Base-by-base conservation (phyloP, 2,797 vertebrate species). In the Rhynchonycteris naso region DNA sequence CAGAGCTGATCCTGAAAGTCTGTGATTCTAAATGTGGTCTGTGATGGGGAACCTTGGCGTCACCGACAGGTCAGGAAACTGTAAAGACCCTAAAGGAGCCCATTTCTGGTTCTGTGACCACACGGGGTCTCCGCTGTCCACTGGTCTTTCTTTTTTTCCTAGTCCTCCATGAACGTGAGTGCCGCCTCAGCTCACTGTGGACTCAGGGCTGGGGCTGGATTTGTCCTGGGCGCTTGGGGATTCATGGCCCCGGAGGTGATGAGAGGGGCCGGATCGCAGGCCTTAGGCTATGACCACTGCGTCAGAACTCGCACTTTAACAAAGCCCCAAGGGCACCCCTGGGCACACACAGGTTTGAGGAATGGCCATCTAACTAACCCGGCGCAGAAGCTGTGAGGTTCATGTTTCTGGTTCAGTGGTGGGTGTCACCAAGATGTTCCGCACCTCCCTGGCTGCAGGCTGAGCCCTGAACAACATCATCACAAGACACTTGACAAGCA, bases 21-120 rank as follows among this genome's bases (percentile, higher is more conserved):
- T 4, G 2, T 50, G 5, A 0, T 38, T 35, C 6, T 10, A 84
- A 58, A n/a, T 3, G 5, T 2, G 7, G 16, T 2, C 24, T 22
- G 43, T 8, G 3, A 21, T 1, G n/a, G n/a, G 0, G 3, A 4
- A 13, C 9, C 5, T 22, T 3, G 2, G 2, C 7, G 3, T 0
- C 28, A 3, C 8, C 22, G 6, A 43, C 1, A 1, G 4, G 16
- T 4, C 0, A 10, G 38, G 18, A 13, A n/a, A 35, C 11, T 2
- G 2, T 1, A 47, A 47, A 18, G 22, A 12, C 4, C 12, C 50
- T 10, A 18, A 3, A 10, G 6, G n/a, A 7, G 18, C 9, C 16
- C 3, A 12, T n/a, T 7, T 19, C 65, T 16, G 65, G n/a, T 18
- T 66, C 9, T 19, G 65, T 66, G n/a, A 15, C 7, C n/a, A 19